Base-by-base conservation (phyloP, 2,113 vertebrate genomes). In the Harpagus bidentatus region DNA sequence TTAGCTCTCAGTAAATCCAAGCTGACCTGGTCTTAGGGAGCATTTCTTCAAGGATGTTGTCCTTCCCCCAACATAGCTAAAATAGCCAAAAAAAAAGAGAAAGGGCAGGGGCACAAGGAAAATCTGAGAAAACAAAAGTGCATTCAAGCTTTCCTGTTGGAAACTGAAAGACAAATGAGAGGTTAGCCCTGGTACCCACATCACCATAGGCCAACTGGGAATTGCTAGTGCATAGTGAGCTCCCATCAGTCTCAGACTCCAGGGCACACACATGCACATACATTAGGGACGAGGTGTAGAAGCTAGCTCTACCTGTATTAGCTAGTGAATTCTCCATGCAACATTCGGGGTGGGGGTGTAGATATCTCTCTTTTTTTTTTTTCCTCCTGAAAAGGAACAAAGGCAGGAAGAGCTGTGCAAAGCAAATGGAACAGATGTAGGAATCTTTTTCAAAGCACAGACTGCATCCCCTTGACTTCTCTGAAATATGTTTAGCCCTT, bases 401-500 rank as follows among this genome's bases (percentile, higher is more conserved):
- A 87, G 43, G 22, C 34, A 65, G 62, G 71, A 38, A 55, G 28
- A 73, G 73, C 36, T 22, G 11, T 36, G 45, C 34, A 80, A 94
- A 89, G 70, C 61, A 78, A 89, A 84, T 1, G 0, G 47, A 93
- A 86, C 59, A 89, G 78, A 61, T 40, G 70, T n/a, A 89, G 87
- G 22, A 87, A 93, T 23, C 47, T n/a, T 7, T 72, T 85, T 79
- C 65, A 67, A 81, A 93, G 65, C 45, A 88, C 31, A 90, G 47
- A 83, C 62, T 63, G n/a, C 48, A 88, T 29, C n/a, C 38, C 47
- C 52, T 86, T 90, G 76, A 91, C 88, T 91, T 90, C 61, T 84
- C 59, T 86, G 74, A 91, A 96, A 92, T 72, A 61, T 2, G 7
- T 82, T 96, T 92, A 92, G 56, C 23, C 84, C 53, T 84, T 63